These are phyloP conservation scores for Naso thynnoides DNA, from an alignment of 2,797 vertebrate species.

Conservation along the genomic window DNA sequence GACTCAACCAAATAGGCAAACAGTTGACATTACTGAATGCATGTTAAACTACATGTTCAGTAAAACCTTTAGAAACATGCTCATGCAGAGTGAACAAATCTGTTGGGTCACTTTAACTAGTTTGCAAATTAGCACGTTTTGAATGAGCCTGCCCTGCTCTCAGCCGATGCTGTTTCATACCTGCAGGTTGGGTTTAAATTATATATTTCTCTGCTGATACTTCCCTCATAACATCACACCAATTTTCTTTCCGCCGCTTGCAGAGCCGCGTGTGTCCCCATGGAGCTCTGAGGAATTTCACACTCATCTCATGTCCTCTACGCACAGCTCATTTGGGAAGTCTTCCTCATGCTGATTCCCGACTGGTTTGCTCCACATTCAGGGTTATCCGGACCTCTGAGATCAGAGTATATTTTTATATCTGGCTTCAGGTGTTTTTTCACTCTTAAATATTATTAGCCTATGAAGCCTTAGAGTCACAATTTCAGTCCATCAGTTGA, in stretches of 20 bases:
- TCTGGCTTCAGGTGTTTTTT: neutral
- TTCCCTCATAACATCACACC: conserved; percentile 14
- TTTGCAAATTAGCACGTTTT: neutral
- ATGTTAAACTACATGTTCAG: neutral
- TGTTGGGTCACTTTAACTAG: too few species aligned
- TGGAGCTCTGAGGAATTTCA: conserved; percentile 43
- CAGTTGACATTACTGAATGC: neutral
- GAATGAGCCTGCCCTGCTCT: too few species aligned
- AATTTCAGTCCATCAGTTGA: too few species aligned
- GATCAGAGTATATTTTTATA: neutral
- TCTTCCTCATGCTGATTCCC: conserved; percentile 35
- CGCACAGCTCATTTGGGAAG: conserved; percentile 16
- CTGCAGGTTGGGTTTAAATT: neutral
- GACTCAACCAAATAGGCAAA: neutral
- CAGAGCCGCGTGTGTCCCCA: conserved; percentile 14
- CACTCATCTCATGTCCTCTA: conserved; percentile 55
- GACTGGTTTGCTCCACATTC: neutral
- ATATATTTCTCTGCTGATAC: neutral
- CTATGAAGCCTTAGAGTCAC: neutral
- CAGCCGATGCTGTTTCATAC: neutral
- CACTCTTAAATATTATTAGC: neutral
- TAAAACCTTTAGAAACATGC: neutral
- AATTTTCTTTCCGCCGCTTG: conserved; percentile 38
- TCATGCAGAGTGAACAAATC: neutral
- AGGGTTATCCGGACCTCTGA: neutral